Evolutionary conservation across 2,113 vertebrate genomes (phyloP).

Genomic region (Archocentrus centrarchus): DNA sequence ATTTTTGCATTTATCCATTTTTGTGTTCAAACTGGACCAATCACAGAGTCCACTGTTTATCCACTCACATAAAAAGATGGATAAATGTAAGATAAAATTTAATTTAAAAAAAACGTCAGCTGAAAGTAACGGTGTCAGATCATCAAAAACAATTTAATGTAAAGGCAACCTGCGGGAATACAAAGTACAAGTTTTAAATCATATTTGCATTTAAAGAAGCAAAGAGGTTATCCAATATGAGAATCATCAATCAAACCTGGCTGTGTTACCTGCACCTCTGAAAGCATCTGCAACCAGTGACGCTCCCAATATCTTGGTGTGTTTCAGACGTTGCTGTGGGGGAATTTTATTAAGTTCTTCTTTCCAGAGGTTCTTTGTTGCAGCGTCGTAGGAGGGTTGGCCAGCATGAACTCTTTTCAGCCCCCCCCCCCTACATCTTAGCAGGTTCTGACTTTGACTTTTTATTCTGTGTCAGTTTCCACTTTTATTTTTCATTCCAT

Average conservation of each 20-base stretch:
- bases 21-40: not conserved
- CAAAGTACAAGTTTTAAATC: not conserved
- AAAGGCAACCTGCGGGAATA: not conserved
- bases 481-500: not conserved
- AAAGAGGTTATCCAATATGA: not conserved
- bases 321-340: not conserved
- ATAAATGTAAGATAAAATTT: not conserved
- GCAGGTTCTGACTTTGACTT: not conserved
- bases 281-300: not conserved
- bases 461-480: constrained; percentile 3
- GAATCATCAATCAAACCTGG: not conserved
- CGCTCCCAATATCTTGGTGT: not conserved
- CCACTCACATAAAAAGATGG: not conserved
- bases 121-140: not conserved
- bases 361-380: not conserved
- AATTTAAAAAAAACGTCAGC: not conserved
- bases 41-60: not conserved
- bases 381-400: not conserved
- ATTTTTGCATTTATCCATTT: not conserved
- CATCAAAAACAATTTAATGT: not conserved
- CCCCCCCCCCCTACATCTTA: not conserved
- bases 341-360: not conserved
- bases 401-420: not conserved
- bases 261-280: not conserved
- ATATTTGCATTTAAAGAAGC: not conserved